A percentile compares a stretch with the other conserved stretches of the same genome.
phyloP scores from a whole-genome alignment of 2,888 invertebrate genomes.

The Drosophila mettleri region DNA sequence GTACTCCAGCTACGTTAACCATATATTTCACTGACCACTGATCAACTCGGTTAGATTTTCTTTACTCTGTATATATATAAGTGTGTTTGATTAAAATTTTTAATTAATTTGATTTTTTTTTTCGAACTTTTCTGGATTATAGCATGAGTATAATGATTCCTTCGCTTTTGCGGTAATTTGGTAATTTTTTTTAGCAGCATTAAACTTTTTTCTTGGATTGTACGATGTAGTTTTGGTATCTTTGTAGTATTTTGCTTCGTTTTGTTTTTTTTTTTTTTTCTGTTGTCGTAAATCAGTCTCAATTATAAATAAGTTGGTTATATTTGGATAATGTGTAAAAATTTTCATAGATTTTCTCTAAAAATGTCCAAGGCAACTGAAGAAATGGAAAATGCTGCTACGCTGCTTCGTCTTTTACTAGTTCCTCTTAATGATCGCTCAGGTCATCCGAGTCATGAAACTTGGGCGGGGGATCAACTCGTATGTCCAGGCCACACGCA shows the following conservation, averaged over 20 bases:
- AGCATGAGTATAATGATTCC: slow-evolving; percentile 21
- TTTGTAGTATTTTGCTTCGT: slow-evolving; percentile 31
- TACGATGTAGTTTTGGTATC: slow-evolving; percentile 28
- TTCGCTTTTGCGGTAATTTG: slow-evolving; percentile 2
- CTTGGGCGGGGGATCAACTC: slow-evolving; percentile 91
- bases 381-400: slow-evolving; percentile 72
- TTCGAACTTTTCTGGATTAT: slow-evolving; percentile 31
- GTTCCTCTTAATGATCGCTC: slow-evolving; percentile 78
- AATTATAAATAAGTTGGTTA: slow-evolving; percentile 81
- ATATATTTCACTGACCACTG: slow-evolving; percentile 36
- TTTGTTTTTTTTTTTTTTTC: slow-evolving; percentile 47
- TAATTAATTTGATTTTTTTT: slow-evolving; percentile 62
- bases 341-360: slow-evolving; percentile 66
- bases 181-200: slow-evolving; percentile 41
- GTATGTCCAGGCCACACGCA: slow-evolving; percentile 91
- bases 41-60: slow-evolving; percentile 49
- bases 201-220: slow-evolving; percentile 22
- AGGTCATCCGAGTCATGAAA: slow-evolving; percentile 90
- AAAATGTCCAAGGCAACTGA: slow-evolving; percentile 76
- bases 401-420: slow-evolving; percentile 3
- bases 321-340: slow-evolving; percentile 74
- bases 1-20: slow-evolving; percentile 35
- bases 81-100: slow-evolving; percentile 74
- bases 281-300: slow-evolving; percentile 81
- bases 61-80: slow-evolving; percentile 31